Base-by-base conservation (phyloP, 2,113 vertebrate species). In the Lampris megalopsis region DNA sequence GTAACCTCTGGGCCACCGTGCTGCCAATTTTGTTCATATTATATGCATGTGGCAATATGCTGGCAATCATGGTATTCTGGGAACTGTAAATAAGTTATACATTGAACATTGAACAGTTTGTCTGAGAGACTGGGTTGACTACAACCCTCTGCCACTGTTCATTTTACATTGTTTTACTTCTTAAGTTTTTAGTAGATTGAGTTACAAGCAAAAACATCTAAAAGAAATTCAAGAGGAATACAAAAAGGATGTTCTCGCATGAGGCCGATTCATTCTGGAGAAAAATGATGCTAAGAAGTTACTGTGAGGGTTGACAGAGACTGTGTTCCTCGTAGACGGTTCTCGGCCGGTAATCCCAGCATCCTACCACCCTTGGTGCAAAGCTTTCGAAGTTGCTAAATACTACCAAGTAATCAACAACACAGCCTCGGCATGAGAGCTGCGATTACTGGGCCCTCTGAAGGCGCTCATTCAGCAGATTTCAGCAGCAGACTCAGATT, bases 161-260 rank as follows among this genome's bases (percentile, higher is more conserved):
- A 24, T 24, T 24, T 24, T 24, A 24, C 24, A 24, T 24, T 24
- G 24, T 24, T 24, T 24, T 24, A 24, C 24, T 24, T 24, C 24
- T 24, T 24, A 24, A 64, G 48, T 50, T 62, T 74, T 74, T 75
- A 69, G 69, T 63, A 66, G 49, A 69, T 63, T 62, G 53, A 57
- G 60, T 73, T 73, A 45, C 38, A 54, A 42, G 54, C 40, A 45
- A 45, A 45, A 45, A 1, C 7, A 4, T 45, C 43, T 2, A 45
- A 4, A 45, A 45, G 43, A 45, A 45, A 45, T 1, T 2, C 43
- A 45, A 45, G 7, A 45, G 7, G 43, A 4, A 45, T 5, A 45
- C 4, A 45, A 45, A 10, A 53, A n/a, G 1, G n/a, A 53, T 4
- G 11, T 45, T 45, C 4, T 2, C 4, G 2, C 11, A 0, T 53